These are phyloP conservation scores for Xiphias gladius DNA, from an alignment of 2,113 vertebrate genomes.

Conservation along the genomic window DNA sequence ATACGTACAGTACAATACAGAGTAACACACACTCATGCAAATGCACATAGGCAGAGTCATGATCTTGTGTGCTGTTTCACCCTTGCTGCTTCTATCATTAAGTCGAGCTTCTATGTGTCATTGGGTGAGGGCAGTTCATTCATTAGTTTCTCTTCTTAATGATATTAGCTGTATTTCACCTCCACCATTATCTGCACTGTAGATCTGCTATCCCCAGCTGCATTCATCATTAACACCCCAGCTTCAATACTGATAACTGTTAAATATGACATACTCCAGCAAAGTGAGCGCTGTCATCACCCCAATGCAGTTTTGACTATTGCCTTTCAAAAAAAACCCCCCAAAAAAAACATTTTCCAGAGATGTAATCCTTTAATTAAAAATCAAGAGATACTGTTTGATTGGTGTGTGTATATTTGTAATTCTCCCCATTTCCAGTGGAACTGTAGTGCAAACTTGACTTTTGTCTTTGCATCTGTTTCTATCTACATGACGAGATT, in stretches of 20 bases:
- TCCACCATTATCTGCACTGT: constrained; percentile 30
- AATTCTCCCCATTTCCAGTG: too few relatives aligned
- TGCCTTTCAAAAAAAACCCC: too few relatives aligned
- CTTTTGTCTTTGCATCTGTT: too few relatives aligned
- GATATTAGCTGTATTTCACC: constrained; percentile 47
- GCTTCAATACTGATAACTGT: constrained; percentile 24
- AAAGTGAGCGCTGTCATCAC: constrained; percentile 6
- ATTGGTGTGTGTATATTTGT: too few relatives aligned
- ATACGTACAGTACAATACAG: not conserved
- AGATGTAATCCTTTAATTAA: not conserved
- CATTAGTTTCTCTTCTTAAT: constrained; percentile 43
- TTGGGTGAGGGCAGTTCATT: not conserved
- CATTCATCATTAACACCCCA: constrained; percentile 35
- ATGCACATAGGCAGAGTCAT: not conserved
- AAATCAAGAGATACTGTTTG: not conserved
- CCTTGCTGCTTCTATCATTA: constrained; percentile 45
- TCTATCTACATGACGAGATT: too few relatives aligned
- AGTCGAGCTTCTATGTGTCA: constrained; percentile 6
- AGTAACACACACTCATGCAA: not conserved
- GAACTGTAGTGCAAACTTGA: too few relatives aligned
- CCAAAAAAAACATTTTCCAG: not conserved
- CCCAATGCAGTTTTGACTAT: not conserved
- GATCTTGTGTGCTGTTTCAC: constrained; percentile 10
- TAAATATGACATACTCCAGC: constrained; percentile 25
- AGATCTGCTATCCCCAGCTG: constrained; percentile 26